Base-by-base conservation (phyloP, 2,113 vertebrate genomes). In the Strix uralensis region DNA sequence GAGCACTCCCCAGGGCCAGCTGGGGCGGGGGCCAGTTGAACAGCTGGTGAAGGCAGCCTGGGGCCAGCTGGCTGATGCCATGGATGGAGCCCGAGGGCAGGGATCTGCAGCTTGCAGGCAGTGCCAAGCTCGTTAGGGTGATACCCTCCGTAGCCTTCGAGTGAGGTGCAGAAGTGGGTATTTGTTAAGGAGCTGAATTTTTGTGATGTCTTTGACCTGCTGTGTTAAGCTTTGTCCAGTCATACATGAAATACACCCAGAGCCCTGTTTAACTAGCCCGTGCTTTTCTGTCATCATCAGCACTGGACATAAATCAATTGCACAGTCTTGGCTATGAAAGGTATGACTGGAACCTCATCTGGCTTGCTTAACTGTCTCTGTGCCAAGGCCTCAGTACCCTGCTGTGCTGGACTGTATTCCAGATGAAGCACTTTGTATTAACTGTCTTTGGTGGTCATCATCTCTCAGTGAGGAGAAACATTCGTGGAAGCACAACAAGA, bases 301-400 rank as follows among this genome's bases (percentile, higher is more conserved):
- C 87, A 78, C 40, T 11, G 49, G 93, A 34, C 63, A 86, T 91
- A 91, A 93, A 94, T 94, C 90, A 93, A 46, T 13, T 46, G 61
- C 49, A 42, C 12, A 18, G 59, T 74, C 93, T 74, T 70, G 90
- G 95, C 90, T 93, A 27, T 36, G 90, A 49, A 73, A 86, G 55
- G 75, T 61, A 79, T 51, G 93, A 46, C 15, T 93, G 95, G 90
- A 94, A 85, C 79, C 87, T 94, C 90, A 84, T 81, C 87, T 93
- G 87, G 92, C 81, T 91, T 30, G 17, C 46, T 59, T 30, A 79
- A 40, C 89, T 81, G 80, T 90, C 72, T 58, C 86, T 73, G 70
- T 74, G 93, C 95, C 93, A 94, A 82, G 83, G 80, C 65, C 84
- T 65, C 54, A 4, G 46, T 18, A 32, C 61, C 83, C 93, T 73